These are phyloP conservation scores for Dermatemys mawii DNA, from an alignment of 2,113 vertebrate genomes.

Conservation along the genomic window DNA sequence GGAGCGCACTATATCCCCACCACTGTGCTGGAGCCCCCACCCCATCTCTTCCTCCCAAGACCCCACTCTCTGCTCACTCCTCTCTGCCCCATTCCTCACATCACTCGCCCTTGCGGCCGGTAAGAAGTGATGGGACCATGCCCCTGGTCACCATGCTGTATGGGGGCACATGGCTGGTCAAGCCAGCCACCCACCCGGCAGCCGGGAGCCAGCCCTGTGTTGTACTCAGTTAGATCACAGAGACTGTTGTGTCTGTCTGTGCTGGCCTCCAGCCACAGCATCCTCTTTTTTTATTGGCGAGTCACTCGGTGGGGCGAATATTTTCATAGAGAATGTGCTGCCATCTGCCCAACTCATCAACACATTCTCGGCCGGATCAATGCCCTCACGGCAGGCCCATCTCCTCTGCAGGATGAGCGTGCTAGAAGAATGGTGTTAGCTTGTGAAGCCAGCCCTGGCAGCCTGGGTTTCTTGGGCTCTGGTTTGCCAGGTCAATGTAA, in stretches of 20 bases:
- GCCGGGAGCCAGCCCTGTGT: not conserved
- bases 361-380: not conserved
- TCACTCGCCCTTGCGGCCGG: too few species aligned
- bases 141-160: too few species aligned
- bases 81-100: too few species aligned
- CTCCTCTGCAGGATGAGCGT: not conserved
- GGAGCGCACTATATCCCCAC: too few species aligned
- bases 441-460: not conserved
- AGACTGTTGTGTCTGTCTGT: not conserved
- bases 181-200: not conserved
- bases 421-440: not conserved
- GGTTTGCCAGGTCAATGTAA: not conserved
- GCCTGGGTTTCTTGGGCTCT: too few species aligned
- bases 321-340: not conserved
- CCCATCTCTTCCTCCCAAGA: too few species aligned
- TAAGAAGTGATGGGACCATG: too few species aligned
- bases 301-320: not conserved
- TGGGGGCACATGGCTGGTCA: not conserved
- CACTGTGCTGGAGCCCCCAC: too few species aligned
- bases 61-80: too few species aligned
- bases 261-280: not conserved
- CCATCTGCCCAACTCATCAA: not conserved
- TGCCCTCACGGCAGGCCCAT: not conserved
- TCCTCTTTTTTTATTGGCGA: not conserved
- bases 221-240: not conserved